phyloP scores from a whole-genome alignment of 2,113 vertebrate species.

The Sturnira hondurensis region DNA sequence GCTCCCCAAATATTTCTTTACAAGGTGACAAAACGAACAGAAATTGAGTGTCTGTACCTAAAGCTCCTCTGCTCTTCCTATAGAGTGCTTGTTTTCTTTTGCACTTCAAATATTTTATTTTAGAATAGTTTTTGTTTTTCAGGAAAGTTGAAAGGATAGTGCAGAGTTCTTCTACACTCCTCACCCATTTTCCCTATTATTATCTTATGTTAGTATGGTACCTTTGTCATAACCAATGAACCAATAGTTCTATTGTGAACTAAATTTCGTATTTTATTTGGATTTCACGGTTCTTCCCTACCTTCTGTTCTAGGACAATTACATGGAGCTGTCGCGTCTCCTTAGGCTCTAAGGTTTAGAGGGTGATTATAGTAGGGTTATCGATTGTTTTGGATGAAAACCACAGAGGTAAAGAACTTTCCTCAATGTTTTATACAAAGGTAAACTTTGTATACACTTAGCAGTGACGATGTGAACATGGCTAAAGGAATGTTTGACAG shows the following conservation, averaged over 20 bases:
- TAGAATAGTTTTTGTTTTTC: not conserved
- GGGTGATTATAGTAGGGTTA: too few relatives aligned
- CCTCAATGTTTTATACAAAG: not conserved
- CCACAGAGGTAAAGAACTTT: not conserved
- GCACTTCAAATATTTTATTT: not conserved
- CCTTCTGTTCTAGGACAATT: not conserved
- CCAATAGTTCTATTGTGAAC: not conserved
- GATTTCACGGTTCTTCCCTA: not conserved
- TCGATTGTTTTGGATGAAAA: not conserved
- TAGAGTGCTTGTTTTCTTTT: not conserved
- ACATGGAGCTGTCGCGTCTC: not conserved
- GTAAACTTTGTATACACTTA: not conserved
- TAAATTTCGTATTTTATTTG: not conserved
- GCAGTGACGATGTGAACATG: not conserved
- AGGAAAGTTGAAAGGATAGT: conserved; percentile 19
- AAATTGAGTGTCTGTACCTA: not conserved
- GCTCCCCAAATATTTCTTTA: not conserved
- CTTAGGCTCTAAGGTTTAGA: not conserved
- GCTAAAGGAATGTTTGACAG: not conserved
- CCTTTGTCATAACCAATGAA: not conserved
- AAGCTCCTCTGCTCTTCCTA: not conserved
- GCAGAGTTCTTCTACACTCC: not conserved
- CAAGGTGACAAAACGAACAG: not conserved
- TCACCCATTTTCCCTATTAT: not conserved
- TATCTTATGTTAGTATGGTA: not conserved